Conservation (phyloP, 2,797 vertebrate species). For the Alauda arvensis region DNA sequence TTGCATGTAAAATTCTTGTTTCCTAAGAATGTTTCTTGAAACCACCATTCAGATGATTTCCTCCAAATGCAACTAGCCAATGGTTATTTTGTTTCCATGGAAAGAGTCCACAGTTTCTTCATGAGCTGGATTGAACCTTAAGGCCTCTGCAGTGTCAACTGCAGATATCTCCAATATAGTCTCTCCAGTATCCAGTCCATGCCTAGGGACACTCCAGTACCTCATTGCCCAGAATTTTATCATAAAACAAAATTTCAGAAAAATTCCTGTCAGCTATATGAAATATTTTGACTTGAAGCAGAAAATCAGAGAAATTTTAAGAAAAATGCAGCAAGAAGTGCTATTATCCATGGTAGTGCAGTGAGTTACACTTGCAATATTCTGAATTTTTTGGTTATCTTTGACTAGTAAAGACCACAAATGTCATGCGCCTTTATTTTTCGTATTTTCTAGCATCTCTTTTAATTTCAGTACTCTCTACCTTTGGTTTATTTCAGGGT, state of each 20-base stretch:
- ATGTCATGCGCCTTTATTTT: background rate
- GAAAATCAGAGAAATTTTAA: background rate
- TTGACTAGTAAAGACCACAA: background rate
- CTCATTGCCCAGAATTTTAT: background rate
- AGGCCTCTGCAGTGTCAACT: background rate
- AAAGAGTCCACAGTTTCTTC: background rate
- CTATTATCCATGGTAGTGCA: background rate
- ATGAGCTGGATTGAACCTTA: background rate
- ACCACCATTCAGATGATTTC: background rate
- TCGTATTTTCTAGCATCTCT: background rate
- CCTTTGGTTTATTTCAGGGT: background rate
- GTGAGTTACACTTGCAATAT: background rate
- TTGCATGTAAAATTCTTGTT: background rate
- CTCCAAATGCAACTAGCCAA: background rate
- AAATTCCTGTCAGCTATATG: background rate
- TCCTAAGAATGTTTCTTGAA: background rate
- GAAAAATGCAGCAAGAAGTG: background rate
- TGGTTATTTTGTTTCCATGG: background rate
- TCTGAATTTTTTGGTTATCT: background rate
- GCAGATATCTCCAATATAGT: background rate
- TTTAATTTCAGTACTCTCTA: background rate
- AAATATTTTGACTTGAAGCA: background rate
- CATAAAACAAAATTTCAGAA: background rate
- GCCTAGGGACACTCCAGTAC: background rate
- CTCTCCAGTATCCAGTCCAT: background rate